Evolutionary conservation across 2,797 vertebrate genomes (phyloP).

Genomic region (Darevskia nairensis): DNA sequence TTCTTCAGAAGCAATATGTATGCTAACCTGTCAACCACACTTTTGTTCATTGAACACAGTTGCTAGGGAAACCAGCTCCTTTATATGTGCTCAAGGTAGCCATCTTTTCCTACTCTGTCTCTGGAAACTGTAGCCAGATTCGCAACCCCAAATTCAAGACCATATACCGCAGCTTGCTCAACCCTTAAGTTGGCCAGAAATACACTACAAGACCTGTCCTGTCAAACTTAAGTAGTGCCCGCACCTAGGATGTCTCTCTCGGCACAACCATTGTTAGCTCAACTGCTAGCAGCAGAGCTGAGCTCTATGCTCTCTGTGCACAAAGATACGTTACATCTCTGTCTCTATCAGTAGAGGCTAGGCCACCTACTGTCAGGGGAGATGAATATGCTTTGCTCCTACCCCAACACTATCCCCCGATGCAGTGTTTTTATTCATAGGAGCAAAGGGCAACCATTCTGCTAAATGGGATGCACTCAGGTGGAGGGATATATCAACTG

Average conservation of each 20-base stretch:
- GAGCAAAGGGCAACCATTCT: neutral
- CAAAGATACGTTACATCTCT: neutral
- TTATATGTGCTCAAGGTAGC: conserved; percentile 38
- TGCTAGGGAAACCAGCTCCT: conserved; percentile 73
- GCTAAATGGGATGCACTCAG: neutral
- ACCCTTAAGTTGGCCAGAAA: conserved; percentile 44
- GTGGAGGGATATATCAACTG: neutral
- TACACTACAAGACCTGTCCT: neutral
- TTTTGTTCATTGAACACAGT: conserved; percentile 66
- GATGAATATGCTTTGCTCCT: neutral
- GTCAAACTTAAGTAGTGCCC: neutral
- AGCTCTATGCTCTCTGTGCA: neutral
- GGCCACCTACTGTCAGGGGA: neutral
- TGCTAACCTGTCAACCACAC: conserved; percentile 53
- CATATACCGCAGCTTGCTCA: conserved; percentile 52
- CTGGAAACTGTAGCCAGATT: conserved; percentile 63
- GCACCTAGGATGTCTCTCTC: neutral
- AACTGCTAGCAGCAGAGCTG: neutral
- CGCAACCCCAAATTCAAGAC: conserved; percentile 48
- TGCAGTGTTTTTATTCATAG: neutral
- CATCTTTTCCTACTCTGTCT: conserved; percentile 47
- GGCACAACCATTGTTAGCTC: neutral
- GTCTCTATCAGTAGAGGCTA: neutral
- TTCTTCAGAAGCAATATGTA: conserved; percentile 34
- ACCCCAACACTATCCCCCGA: neutral